Percentiles rank a stretch among this genome's conserved stretches.
Evolutionary conservation across 2,797 vertebrate genomes (phyloP).

Genomic region (Discoglossus pictus): DNA sequence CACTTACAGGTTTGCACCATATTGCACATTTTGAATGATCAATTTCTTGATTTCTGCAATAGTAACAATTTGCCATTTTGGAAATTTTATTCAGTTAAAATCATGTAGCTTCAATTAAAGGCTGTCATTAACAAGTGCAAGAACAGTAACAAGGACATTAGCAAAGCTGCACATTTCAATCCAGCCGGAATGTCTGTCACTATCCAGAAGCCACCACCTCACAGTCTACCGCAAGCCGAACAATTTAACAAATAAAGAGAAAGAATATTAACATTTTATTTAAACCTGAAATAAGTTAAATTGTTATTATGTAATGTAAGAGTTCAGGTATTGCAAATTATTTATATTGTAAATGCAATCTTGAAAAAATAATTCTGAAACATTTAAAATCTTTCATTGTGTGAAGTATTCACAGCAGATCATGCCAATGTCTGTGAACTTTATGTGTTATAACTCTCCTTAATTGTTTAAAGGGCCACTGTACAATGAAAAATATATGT

Average conservation of each 20-base stretch:
- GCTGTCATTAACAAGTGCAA: constrained; percentile 36
- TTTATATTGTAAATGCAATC: too few species aligned
- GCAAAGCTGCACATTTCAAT: constrained; percentile 17
- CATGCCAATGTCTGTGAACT: too few species aligned
- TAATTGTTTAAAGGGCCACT: too few species aligned
- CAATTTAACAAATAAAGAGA: constrained; percentile 15
- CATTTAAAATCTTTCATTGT: too few species aligned
- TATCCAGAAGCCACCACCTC: constrained; percentile 9
- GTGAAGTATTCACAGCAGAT: too few species aligned
- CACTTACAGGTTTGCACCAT: constrained; percentile 43
- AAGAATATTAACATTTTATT: constrained; percentile 34
- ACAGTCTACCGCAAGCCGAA: constrained; percentile 6
- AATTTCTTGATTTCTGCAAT: constrained; percentile 22
- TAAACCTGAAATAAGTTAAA: too few species aligned
- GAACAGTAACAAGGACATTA: constrained; percentile 47
- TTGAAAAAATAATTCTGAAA: too few species aligned
- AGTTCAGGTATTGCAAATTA: too few species aligned
- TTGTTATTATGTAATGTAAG: too few species aligned
- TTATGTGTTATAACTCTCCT: too few species aligned
- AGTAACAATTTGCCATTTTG: constrained; percentile 37
- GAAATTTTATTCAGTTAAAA: constrained; percentile 43
- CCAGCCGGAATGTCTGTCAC: constrained; percentile 10
- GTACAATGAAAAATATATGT: too few species aligned
- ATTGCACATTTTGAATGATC: constrained; percentile 42
- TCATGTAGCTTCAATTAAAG: constrained; percentile 41